These are phyloP conservation scores for Antennarius striatus DNA, from an alignment of 2,113 vertebrate species.

Conservation along the genomic window DNA sequence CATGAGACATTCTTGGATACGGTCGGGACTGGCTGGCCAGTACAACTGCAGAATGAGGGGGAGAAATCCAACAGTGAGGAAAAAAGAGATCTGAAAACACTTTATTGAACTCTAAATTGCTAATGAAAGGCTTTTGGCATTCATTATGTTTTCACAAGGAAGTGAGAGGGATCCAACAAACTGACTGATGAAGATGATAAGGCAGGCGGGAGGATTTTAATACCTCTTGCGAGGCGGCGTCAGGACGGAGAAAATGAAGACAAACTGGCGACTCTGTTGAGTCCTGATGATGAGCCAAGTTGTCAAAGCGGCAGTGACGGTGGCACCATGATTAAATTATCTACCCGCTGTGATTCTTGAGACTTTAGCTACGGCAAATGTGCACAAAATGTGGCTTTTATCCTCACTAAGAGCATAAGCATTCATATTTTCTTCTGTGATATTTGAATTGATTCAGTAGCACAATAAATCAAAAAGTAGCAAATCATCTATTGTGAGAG, in stretches of 20 bases:
- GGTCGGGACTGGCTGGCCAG: slow-evolving; percentile 82
- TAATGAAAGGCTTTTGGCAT: slow-evolving; percentile 20
- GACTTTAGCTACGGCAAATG: background rate
- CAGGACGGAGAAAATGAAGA: slow-evolving; percentile 32
- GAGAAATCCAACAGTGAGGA: slow-evolving; percentile 7
- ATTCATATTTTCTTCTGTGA: background rate
- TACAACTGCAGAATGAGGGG: slow-evolving; percentile 66
- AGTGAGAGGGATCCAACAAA: slow-evolving; percentile 16
- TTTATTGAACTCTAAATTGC: slow-evolving; percentile 19
- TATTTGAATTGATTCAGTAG: background rate
- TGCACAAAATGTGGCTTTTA: background rate
- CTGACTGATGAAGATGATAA: slow-evolving; percentile 37
- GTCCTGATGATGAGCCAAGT: slow-evolving; percentile 27
- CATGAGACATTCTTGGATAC: slow-evolving; percentile 82
- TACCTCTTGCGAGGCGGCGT: slow-evolving; percentile 17
- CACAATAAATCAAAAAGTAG: no score
- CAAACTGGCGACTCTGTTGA: slow-evolving; percentile 18
- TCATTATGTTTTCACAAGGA: slow-evolving; percentile 41
- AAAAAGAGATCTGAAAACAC: slow-evolving; percentile 13
- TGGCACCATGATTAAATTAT: slow-evolving; percentile 19
- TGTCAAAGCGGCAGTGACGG: slow-evolving; percentile 27
- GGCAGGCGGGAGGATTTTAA: slow-evolving; percentile 12
- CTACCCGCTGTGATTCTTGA: slow-evolving; percentile 6
- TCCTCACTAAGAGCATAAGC: no score
- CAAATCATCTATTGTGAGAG: no score